Percentiles rank a stretch among this genome's conserved stretches.
Conservation (phyloP, 2,113 vertebrate genomes). For the Galeopterus variegatus region DNA sequence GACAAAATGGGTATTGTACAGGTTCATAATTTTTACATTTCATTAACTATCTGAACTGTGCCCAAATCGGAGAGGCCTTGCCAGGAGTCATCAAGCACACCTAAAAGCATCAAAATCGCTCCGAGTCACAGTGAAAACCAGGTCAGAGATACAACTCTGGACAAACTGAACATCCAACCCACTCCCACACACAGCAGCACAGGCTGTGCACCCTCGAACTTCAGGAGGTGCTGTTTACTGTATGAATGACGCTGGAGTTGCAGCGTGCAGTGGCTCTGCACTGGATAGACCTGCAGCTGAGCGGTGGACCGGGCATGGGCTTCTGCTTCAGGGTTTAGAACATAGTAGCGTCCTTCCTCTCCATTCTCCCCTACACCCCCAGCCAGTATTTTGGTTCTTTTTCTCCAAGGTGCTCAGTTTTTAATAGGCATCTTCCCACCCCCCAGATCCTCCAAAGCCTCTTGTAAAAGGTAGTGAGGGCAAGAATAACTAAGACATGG, state of each 20-base stretch:
- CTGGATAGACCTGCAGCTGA: not conserved
- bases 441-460: not conserved
- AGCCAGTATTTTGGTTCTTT: not conserved
- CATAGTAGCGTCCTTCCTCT: not conserved
- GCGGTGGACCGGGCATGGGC: not conserved
- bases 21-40: not conserved
- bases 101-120: not conserved
- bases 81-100: not conserved
- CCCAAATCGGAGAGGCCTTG: not conserved
- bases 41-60: not conserved
- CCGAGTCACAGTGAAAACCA: not conserved
- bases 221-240: not conserved
- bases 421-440: not conserved
- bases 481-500: not conserved
- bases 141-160: not conserved
- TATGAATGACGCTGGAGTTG: fast-evolving
- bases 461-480: not conserved
- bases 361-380: not conserved
- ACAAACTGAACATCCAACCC: too few species aligned
- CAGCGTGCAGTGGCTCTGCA: fast-evolving
- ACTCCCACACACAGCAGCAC: not conserved
- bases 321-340: not conserved
- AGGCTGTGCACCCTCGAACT: fast-evolving
- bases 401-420: not conserved
- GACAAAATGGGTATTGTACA: not conserved